phyloP scores from a whole-genome alignment of 2,888 invertebrate species.

The Agapostemon virescens region DNA sequence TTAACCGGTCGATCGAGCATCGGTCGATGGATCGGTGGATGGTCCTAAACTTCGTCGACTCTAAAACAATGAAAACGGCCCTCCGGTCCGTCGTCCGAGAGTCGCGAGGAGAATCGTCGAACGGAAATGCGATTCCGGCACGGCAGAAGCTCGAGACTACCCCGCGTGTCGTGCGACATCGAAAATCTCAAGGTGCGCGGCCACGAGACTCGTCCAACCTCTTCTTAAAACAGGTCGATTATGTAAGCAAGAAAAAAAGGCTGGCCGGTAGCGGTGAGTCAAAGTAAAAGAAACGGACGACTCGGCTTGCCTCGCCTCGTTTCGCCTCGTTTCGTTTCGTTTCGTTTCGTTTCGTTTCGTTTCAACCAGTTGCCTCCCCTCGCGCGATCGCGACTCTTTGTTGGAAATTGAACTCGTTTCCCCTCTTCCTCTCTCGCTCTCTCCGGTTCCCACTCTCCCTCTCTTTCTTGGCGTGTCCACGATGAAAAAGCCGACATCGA shows the following conservation, averaged over 20 bases:
- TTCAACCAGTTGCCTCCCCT: conserved; percentile 14
- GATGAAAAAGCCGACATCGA: conserved; percentile 20
- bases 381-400: conserved; percentile 22
- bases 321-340: too few relatives aligned
- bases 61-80: too few relatives aligned
- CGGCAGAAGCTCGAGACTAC: not conserved
- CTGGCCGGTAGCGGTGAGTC: conserved; percentile 19
- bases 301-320: not conserved
- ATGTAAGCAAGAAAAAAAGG: conserved; percentile 64
- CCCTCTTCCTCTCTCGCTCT: not conserved
- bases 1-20: too few relatives aligned
- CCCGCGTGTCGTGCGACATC: conserved; percentile 11
- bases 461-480: not conserved
- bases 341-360: not conserved
- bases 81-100: too few relatives aligned
- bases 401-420: conserved; percentile 22
- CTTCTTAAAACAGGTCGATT: conserved; percentile 71
- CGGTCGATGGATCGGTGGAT: too few relatives aligned
- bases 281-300: conserved; percentile 24
- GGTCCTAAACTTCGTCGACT: too few relatives aligned
- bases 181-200: conserved; percentile 65
- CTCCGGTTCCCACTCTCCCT: too few relatives aligned
- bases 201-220: conserved; percentile 56
- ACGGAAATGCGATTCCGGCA: conserved; percentile 13
- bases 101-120: conserved; percentile 5